Evolutionary conservation across 2,113 vertebrate species (phyloP).

Genomic region (Strigops habroptila): DNA sequence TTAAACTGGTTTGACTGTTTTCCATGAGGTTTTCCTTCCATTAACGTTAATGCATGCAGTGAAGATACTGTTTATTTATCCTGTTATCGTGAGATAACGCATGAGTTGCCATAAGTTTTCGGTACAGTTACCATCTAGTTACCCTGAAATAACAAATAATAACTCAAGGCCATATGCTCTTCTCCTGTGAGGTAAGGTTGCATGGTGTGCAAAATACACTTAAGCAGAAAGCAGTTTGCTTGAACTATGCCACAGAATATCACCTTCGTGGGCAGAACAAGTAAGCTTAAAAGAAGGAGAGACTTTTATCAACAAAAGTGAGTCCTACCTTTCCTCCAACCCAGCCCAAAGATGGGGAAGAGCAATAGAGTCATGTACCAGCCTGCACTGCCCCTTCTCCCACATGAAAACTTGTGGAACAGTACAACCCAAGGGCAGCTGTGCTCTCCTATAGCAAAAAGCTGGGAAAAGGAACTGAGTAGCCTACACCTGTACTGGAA

Average conservation of each 20-base stretch:
- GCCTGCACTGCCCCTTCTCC: neutral
- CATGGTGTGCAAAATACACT: neutral
- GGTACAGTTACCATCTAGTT: conserved; percentile 14
- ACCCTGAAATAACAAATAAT: conserved; percentile 15
- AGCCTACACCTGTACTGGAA: neutral
- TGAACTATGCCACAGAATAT: neutral
- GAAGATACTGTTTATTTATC: conserved; percentile 6
- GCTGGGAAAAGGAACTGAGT: neutral
- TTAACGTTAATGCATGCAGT: neutral
- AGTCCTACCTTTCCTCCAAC: neutral
- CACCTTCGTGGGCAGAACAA: neutral
- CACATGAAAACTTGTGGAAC: neutral
- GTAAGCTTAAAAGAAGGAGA: neutral
- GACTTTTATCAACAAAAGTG: neutral
- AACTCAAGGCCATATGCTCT: conserved; percentile 2
- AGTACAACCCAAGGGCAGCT: neutral
- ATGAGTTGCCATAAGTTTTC: conserved; percentile 33
- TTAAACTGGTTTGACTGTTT: conserved; percentile 9
- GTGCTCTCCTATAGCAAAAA: neutral
- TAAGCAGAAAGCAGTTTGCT: neutral
- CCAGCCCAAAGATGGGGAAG: neutral
- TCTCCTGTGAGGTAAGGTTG: neutral
- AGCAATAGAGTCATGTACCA: neutral
- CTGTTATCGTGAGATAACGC: conserved; percentile 2
- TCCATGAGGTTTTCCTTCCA: conserved; percentile 17